These are phyloP conservation scores for Bellardia bayeri DNA, from an alignment of 2,888 invertebrate species.

Conservation along the genomic window DNA sequence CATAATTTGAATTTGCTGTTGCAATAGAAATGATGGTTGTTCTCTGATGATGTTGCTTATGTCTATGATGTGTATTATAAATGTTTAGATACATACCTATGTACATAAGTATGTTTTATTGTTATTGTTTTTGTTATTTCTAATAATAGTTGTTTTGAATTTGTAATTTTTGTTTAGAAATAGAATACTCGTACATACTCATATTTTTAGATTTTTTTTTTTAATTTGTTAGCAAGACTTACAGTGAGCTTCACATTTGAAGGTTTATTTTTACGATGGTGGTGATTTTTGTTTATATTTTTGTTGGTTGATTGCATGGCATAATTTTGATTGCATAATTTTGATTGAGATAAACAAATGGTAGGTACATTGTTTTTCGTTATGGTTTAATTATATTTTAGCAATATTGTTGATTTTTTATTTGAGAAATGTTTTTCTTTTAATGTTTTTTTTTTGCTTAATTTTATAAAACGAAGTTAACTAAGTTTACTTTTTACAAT, in stretches of 20 bases:
- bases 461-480: too few species aligned
- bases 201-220: not conserved
- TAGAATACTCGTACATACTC: not conserved
- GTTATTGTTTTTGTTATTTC: slow-evolving; percentile 7
- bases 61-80: slow-evolving; percentile 19
- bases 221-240: not conserved
- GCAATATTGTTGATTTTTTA: not conserved
- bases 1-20: slow-evolving; percentile 7
- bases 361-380: not conserved
- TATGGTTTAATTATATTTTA: slow-evolving; percentile 25
- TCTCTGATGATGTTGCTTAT: not conserved
- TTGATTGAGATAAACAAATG: not conserved
- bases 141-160: slow-evolving; percentile 28
- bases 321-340: slow-evolving; percentile 22
- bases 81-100: not conserved
- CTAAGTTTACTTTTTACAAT: too few species aligned
- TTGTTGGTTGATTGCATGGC: slow-evolving; percentile 7
- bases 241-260: slow-evolving; percentile 26
- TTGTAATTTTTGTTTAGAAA: not conserved
- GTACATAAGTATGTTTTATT: not conserved
- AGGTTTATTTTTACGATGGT: slow-evolving; percentile 13
- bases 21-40: not conserved
- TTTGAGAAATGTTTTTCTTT: too few species aligned
- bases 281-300: not conserved
- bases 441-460: too few species aligned